These are phyloP conservation scores for Lutraria rhynchaena DNA, from an alignment of 1,140 invertebrate species.

Conservation along the genomic window DNA sequence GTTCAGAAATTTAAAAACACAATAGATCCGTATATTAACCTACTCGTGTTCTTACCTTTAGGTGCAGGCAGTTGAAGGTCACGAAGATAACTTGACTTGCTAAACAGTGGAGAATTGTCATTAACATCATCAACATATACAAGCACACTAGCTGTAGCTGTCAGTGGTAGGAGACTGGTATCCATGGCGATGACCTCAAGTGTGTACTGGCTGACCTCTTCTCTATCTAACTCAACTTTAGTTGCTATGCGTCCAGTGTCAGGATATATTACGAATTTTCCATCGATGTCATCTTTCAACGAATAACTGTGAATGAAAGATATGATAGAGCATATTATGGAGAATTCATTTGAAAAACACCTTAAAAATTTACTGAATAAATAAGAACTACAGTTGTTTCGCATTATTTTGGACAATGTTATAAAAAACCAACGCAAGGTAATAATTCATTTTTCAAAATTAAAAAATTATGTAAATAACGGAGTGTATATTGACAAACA, in stretches of 20 bases:
- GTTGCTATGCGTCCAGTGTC: slow-evolving; percentile 91
- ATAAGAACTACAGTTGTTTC: too few species aligned
- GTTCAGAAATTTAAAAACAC: too few species aligned
- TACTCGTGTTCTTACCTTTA: slow-evolving; percentile 69
- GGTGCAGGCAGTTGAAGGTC: slow-evolving; percentile 70
- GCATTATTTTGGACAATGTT: too few species aligned
- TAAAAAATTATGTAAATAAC: too few species aligned
- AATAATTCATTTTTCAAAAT: too few species aligned
- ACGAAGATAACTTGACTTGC: slow-evolving; percentile 67
- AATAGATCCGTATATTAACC: too few species aligned
- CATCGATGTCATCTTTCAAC: slow-evolving; percentile 69
- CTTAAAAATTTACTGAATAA: too few species aligned
- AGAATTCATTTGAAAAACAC: too few species aligned
- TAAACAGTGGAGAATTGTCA: slow-evolving; percentile 95
- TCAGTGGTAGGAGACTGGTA: slow-evolving; percentile 71
- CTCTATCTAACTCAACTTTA: slow-evolving; percentile 90
- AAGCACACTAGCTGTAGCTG: slow-evolving; percentile 66
- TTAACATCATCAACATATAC: slow-evolving; percentile 89
- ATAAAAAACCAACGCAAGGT: too few species aligned
- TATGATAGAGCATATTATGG: too few species aligned
- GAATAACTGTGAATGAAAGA: slow-evolving; percentile 67
- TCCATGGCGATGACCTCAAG: slow-evolving; percentile 89
- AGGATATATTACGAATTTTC: slow-evolving; percentile 94
- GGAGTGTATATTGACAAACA: too few species aligned
- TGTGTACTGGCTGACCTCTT: slow-evolving; percentile 86